Percentiles rank a stretch among this genome's conserved stretches.
Conservation (phyloP, 1,140 invertebrate species). For the Geopemphigus sp. region DNA sequence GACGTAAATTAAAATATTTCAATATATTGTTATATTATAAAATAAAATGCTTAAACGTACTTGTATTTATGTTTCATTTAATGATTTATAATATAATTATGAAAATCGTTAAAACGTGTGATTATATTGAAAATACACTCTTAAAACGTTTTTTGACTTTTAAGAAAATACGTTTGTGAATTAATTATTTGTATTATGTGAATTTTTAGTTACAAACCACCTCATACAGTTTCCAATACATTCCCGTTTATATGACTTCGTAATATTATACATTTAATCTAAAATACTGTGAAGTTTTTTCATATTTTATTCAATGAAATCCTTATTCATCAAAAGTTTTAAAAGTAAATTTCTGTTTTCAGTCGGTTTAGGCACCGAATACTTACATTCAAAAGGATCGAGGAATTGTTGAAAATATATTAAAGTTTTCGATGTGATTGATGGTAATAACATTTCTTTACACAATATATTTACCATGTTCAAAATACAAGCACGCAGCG, state of each 20-base stretch:
- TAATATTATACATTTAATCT: constrained; percentile 22
- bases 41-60: too few species aligned
- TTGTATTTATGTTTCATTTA: too few species aligned
- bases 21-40: too few species aligned
- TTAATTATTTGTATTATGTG: neutral
- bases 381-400: constrained; percentile 19
- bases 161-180: too few species aligned
- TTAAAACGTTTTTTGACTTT: too few species aligned
- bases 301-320: neutral
- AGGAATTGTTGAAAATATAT: constrained; percentile 19
- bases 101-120: neutral
- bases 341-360: constrained; percentile 16
- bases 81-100: too few species aligned
- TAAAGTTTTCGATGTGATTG: constrained; percentile 21
- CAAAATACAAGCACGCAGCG: neutral
- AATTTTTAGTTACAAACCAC: neutral
- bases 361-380: neutral
- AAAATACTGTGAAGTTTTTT: constrained; percentile 23
- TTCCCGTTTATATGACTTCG: neutral
- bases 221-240: neutral
- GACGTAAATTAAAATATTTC: too few species aligned
- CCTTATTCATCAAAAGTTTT: constrained; percentile 25
- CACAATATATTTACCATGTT: neutral
- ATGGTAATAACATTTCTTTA: neutral
- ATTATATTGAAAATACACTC: neutral